Conservation (phyloP, 92 coral and sea anemone genomes). For the Porites divaricata region DNA sequence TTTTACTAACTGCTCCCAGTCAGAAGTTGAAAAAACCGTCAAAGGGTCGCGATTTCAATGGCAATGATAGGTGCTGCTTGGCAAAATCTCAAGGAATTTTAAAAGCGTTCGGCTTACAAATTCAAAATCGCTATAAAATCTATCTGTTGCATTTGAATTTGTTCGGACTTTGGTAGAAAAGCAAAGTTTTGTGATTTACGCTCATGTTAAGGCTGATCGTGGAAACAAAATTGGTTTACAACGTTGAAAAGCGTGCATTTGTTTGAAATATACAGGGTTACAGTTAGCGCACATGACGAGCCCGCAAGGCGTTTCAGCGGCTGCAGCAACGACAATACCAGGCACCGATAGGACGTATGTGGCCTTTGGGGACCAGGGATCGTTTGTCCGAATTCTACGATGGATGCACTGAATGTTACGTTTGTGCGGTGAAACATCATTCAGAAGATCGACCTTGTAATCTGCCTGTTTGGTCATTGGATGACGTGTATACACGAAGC, state of each 20-base stretch:
- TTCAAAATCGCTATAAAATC: too few relatives aligned
- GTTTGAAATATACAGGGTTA: neutral
- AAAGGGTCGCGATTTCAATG: too few relatives aligned
- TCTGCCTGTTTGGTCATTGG: neutral
- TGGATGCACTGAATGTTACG: conserved; percentile 17
- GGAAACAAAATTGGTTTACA: too few relatives aligned
- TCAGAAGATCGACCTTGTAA: neutral
- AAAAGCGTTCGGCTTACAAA: too few relatives aligned
- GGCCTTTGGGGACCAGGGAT: conserved; percentile 25
- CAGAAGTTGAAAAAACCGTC: too few relatives aligned
- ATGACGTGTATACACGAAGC: neutral
- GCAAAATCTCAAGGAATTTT: too few relatives aligned
- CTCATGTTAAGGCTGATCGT: too few relatives aligned
- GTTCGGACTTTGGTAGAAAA: too few relatives aligned
- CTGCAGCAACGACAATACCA: conserved; percentile 19
- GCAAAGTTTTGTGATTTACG: too few relatives aligned
- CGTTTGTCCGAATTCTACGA: conserved; percentile 20
- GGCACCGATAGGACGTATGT: neutral
- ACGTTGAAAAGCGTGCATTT: neutral
- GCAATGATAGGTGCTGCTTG: too few relatives aligned
- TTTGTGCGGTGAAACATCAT: neutral
- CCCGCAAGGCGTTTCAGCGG: conserved; percentile 27
- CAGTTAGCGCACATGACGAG: conserved; percentile 23
- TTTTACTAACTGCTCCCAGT: too few relatives aligned
- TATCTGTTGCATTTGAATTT: too few relatives aligned